Evolutionary conservation across 2,797 vertebrate species (phyloP).

Genomic region (Scolopax bukidnonensis): DNA sequence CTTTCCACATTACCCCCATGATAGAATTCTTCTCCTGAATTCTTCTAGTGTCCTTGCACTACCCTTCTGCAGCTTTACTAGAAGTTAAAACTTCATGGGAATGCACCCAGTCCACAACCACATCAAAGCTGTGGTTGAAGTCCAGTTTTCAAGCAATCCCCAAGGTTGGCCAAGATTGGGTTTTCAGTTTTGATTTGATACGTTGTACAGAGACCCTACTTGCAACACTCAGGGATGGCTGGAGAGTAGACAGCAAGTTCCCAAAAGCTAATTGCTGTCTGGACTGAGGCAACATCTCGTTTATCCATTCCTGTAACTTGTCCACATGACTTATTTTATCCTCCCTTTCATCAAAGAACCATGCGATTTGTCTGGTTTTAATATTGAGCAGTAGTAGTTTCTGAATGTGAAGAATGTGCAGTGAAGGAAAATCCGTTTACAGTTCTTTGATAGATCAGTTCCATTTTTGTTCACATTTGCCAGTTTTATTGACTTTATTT

Average conservation of each 20-base stretch:
- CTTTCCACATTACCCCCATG: background rate
- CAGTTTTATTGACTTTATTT: slow-evolving; percentile 5
- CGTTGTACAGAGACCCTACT: background rate
- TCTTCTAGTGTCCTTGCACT: background rate
- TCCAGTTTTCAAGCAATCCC: background rate
- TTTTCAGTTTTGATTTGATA: background rate
- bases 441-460: slow-evolving; percentile 27
- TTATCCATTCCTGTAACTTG: background rate
- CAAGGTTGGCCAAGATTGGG: background rate
- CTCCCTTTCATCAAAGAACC: background rate
- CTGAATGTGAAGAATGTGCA: slow-evolving; percentile 11
- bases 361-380: background rate
- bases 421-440: slow-evolving; percentile 20
- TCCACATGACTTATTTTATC: background rate
- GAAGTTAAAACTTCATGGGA: background rate
- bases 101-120: background rate
- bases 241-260: background rate
- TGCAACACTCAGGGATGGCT: background rate
- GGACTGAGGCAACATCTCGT: background rate
- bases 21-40: background rate
- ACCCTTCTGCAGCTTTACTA: background rate
- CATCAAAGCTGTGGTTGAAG: slow-evolving; percentile 21
- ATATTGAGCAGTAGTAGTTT: slow-evolving; percentile 6
- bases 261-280: slow-evolving; percentile 18
- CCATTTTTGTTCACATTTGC: slow-evolving; percentile 30